Evolutionary conservation across 2,888 invertebrate genomes (phyloP), one percentile per base, ranked within the genome.

Genomic region (Slavum lentiscoides): DNA sequence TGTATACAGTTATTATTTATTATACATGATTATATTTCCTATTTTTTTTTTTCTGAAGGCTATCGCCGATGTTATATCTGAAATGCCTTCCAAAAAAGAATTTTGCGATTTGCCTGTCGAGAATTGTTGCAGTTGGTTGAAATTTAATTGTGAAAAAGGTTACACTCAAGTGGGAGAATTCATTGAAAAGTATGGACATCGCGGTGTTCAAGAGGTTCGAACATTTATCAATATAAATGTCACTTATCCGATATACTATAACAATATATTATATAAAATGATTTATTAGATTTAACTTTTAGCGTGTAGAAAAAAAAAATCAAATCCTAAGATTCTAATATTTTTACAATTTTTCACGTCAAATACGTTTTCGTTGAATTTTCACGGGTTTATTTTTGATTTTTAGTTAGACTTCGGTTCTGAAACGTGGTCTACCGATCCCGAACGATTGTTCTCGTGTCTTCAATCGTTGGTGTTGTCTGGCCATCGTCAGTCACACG

Each of bases 101-200:
- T 91, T 91, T 85, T 85, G 87, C 21, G 85, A 85, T 77, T 85
- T 89, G 43, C 84, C 89, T 0, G 87, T 90, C 0, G 86, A 88
- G 66, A 85, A 88, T 0, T 91, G 89, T 0, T 84, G 89, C 74
- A 82, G 86, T n/a, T 93, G 92, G 92, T 85, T 93, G 17, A 85
- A 88, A 84, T 84, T 85, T 0, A 88, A 91, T 83, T 87, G 89
- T 73, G 88, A 89, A 0, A 86, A 86, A 15, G 86, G 89, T 5
- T 86, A 88, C 67, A 84, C 86, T 3, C 86, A 89, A 72, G 89
- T 92, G 39, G 85, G 87, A 0, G 84, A 86, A 7, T 93, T 95
- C 85, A 86, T 94, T 80, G 85, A 89, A 21, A 87, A 88, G 74
- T 92, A 94, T 84, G 94, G 94, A 0, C 92, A 93, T 86, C 89